These are phyloP conservation scores for Ametastegia equiseti DNA, from an alignment of 2,888 invertebrate genomes.

Conservation along the genomic window DNA sequence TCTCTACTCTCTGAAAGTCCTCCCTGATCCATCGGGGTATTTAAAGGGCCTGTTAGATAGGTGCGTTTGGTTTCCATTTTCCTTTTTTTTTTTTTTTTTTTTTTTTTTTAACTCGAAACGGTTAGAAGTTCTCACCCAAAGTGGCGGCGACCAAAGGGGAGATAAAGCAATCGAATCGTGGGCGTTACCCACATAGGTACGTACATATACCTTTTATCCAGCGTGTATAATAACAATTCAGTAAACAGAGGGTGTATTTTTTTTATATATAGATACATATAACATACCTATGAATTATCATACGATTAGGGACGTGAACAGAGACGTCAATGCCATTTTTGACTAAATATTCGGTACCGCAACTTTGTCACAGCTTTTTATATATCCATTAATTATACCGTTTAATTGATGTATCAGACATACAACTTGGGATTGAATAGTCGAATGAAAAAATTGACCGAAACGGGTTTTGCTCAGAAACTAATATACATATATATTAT, in stretches of 20 bases:
- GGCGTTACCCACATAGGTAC: background rate
- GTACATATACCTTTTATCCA: constrained; percentile 3
- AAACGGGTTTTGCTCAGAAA: too few species aligned
- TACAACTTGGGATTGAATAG: too few species aligned
- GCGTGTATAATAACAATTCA: background rate
- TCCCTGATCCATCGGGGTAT: too few species aligned
- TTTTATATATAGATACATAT: background rate
- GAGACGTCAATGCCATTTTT: too few species aligned
- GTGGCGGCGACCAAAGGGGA: constrained; percentile 20
- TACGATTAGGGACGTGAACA: background rate
- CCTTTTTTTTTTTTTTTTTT: background rate
- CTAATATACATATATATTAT: too few species aligned
- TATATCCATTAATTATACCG: too few species aligned
- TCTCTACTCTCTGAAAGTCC: too few species aligned
- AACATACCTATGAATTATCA: background rate
- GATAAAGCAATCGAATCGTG: constrained; percentile 34
- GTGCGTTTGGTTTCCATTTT: background rate
- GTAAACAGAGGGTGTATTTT: background rate
- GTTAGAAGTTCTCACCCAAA: constrained; percentile 33
- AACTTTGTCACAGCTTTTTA: too few species aligned
- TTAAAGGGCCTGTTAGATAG: background rate
- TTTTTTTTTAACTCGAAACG: background rate
- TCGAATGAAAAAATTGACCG: too few species aligned
- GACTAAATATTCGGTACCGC: too few species aligned
- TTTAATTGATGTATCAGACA: too few species aligned